Conservation (phyloP, 2,113 vertebrate species). For the Hoplias malabaricus region DNA sequence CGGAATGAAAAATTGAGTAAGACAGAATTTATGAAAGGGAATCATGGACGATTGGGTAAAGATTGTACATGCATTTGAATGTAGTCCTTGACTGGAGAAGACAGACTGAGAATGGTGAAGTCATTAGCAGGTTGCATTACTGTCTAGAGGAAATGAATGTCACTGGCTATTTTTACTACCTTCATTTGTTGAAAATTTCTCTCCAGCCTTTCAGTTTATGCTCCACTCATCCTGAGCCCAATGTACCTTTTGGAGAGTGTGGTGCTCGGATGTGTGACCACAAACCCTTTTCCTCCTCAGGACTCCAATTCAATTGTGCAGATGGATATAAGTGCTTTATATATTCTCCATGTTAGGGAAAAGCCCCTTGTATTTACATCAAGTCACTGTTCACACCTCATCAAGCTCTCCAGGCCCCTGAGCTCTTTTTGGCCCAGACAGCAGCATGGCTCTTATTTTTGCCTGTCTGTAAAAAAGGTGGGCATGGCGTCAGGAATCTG, state of each 20-base stretch:
- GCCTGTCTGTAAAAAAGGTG: slow-evolving; percentile 17
- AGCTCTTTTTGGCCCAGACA: slow-evolving; percentile 4
- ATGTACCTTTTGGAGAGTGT: background rate
- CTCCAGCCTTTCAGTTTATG: background rate
- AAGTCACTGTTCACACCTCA: slow-evolving; percentile 16
- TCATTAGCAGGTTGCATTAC: background rate
- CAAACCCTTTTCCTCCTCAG: background rate
- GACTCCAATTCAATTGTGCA: background rate
- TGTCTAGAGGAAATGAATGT: slow-evolving; percentile 10
- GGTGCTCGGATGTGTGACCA: background rate
- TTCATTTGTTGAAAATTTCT: background rate
- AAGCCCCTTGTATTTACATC: slow-evolving; percentile 13
- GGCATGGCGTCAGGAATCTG: slow-evolving; percentile 13
- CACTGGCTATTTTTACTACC: slow-evolving; percentile 4
- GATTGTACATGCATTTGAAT: background rate
- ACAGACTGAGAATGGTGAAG: background rate
- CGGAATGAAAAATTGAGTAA: background rate
- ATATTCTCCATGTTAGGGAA: background rate
- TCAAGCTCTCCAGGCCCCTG: slow-evolving; percentile 18
- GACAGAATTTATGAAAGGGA: background rate
- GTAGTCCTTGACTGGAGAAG: background rate
- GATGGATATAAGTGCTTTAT: background rate
- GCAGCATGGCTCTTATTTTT: slow-evolving; percentile 14
- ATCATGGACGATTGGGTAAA: slow-evolving; percentile 1
- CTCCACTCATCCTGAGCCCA: background rate